A percentile compares a stretch with the other conserved stretches of the same genome.
Evolutionary conservation across 2,888 invertebrate genomes (phyloP).

Genomic region (Sepioteuthis lessoniana): DNA sequence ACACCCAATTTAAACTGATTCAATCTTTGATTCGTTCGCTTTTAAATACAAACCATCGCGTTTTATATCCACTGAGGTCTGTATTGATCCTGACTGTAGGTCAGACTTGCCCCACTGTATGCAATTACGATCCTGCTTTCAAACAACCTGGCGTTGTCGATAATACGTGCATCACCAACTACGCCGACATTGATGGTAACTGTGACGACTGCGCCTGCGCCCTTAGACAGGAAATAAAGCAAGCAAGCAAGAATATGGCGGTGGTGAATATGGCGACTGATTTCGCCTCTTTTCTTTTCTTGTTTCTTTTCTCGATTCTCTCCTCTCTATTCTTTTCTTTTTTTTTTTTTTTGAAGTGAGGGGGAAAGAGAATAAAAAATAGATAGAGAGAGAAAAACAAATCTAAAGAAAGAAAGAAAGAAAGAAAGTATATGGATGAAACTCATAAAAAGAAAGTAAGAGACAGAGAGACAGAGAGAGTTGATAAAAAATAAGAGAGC

Average conservation of each 20-base stretch:
- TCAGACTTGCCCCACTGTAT: neutral
- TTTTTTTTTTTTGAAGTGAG: no score
- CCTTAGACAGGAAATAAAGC: neutral
- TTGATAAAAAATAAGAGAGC: no score
- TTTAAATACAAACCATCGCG: neutral
- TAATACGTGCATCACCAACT: neutral
- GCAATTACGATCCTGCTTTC: neutral
- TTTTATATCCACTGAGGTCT: conserved; percentile 33
- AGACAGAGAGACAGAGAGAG: no score
- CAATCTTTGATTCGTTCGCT: conserved; percentile 33
- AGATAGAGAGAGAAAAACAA: no score
- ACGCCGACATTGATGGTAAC: neutral
- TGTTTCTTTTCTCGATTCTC: no score
- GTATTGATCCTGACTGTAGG: neutral
- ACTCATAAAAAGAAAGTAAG: no score
- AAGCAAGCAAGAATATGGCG: neutral
- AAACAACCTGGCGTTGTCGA: neutral
- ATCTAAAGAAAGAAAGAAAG: no score
- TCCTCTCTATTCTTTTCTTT: no score
- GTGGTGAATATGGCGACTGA: neutral
- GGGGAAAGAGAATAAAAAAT: no score
- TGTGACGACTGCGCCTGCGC: neutral
- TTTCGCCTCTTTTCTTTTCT: no score
- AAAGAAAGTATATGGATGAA: no score
- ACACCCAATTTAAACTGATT: conserved; percentile 24